Percentiles rank a stretch among this genome's conserved stretches.
Evolutionary conservation across 2,888 invertebrate genomes (phyloP).

Genomic region (Hymenopus coronatus): DNA sequence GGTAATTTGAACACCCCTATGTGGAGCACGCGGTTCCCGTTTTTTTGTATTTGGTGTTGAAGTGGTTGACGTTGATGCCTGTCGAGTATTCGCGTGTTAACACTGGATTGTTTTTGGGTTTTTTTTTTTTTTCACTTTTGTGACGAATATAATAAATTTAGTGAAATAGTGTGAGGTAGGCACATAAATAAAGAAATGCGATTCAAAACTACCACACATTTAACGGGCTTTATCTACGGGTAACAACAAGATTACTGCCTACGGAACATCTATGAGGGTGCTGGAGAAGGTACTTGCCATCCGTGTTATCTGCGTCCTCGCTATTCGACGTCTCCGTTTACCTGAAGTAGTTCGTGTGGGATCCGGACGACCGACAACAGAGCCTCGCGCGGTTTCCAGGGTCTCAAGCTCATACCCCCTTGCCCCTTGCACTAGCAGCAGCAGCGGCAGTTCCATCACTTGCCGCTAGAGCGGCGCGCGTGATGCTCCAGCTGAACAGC

Average conservation of each 20-base stretch:
- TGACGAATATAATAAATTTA: background rate
- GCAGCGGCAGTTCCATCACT: background rate
- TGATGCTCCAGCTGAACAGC: background rate
- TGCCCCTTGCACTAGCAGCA: background rate
- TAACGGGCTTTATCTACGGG: background rate
- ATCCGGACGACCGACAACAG: background rate
- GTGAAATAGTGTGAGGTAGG: background rate
- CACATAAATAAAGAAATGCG: background rate
- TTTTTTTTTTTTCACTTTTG: background rate
- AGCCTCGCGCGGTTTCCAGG: conserved; percentile 25
- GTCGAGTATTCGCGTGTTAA: background rate
- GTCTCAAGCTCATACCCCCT: conserved; percentile 13
- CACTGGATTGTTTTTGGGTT: no score
- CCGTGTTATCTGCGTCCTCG: background rate
- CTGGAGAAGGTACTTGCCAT: background rate
- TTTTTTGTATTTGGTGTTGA: background rate
- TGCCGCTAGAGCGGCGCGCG: background rate
- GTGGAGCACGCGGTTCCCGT: background rate
- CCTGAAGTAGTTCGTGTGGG: conserved; percentile 5
- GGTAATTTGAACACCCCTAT: background rate
- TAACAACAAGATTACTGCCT: background rate
- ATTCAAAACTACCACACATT: background rate
- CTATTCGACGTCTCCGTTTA: conserved; percentile 2
- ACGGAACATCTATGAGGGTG: background rate
- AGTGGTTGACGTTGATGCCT: no score